Percentiles rank a stretch among this genome's conserved stretches.
Evolutionary conservation across 2,888 invertebrate genomes (phyloP).

Genomic region (Morpho deidamia): DNA sequence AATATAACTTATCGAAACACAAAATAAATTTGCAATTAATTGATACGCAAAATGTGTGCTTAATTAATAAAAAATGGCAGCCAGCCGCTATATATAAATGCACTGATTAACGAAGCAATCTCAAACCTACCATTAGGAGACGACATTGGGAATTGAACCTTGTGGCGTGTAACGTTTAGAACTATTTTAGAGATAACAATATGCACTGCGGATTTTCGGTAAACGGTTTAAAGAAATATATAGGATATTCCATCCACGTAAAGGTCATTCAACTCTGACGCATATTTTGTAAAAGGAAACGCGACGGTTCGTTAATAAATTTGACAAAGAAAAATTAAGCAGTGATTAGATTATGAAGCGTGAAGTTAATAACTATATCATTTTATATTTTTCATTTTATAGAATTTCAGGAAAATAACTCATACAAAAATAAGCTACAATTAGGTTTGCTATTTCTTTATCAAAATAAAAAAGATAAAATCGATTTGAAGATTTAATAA

Average conservation of each 20-base stretch:
- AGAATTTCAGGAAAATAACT: no score
- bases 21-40: slow-evolving; percentile 14
- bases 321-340: no score
- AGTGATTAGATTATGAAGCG: no score
- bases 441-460: no score
- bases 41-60: slow-evolving; percentile 17
- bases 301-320: background rate
- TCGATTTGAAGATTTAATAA: background rate
- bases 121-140: slow-evolving; percentile 21
- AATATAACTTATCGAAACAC: background rate
- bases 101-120: slow-evolving; percentile 26
- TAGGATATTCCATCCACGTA: slow-evolving; percentile 10
- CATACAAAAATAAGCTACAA: no score
- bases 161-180: slow-evolving; percentile 12
- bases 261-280: slow-evolving; percentile 25
- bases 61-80: slow-evolving; percentile 23
- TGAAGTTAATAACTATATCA: no score
- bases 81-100: slow-evolving; percentile 25
- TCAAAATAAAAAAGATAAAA: no score
- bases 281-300: slow-evolving; percentile 6
- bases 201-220: slow-evolving; percentile 23
- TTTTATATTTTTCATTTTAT: no score
- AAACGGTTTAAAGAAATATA: slow-evolving; percentile 20
- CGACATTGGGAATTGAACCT: slow-evolving; percentile 22
- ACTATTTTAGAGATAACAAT: slow-evolving; percentile 12